Evolutionary conservation across 2,888 invertebrate genomes (phyloP).

Genomic region (Drosophila neoperkinsi): DNA sequence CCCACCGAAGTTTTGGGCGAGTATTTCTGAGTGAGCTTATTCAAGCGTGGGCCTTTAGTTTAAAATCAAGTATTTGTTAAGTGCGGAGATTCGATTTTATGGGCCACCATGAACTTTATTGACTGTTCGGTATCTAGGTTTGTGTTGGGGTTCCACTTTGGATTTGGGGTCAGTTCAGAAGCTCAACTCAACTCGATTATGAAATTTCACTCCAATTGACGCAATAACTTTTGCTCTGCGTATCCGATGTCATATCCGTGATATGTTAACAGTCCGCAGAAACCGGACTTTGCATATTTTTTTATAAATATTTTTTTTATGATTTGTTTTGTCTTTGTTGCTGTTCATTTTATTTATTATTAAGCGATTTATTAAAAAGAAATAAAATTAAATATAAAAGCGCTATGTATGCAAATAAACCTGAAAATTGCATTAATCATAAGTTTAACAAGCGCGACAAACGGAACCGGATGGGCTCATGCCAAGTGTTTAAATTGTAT

Average conservation of each 20-base stretch:
- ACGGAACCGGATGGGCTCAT: slow-evolving; percentile 51
- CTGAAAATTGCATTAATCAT: slow-evolving; percentile 55
- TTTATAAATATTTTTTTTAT: slow-evolving; percentile 10
- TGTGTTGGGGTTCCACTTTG: background rate
- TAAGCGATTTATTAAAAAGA: slow-evolving; percentile 46
- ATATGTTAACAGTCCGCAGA: slow-evolving; percentile 52
- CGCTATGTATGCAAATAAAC: slow-evolving; percentile 17
- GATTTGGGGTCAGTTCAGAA: slow-evolving; percentile 17
- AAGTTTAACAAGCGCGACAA: slow-evolving; percentile 43
- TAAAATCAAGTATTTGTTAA: slow-evolving; percentile 72
- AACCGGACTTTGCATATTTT: slow-evolving; percentile 47
- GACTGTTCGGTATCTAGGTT: slow-evolving; percentile 9
- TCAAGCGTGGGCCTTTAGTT: slow-evolving; percentile 71
- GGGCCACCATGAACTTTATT: slow-evolving; percentile 35
- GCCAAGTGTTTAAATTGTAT: slow-evolving; percentile 50
- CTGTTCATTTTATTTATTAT: slow-evolving; percentile 62
- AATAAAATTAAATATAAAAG: slow-evolving; percentile 23
- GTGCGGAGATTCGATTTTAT: slow-evolving; percentile 68
- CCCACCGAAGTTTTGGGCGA: slow-evolving; percentile 27
- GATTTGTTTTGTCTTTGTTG: slow-evolving; percentile 11
- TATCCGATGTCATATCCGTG: slow-evolving; percentile 67
- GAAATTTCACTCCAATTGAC: slow-evolving; percentile 40
- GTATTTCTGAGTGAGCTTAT: slow-evolving; percentile 59
- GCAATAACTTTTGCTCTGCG: slow-evolving; percentile 58
- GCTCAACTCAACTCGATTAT: slow-evolving; percentile 37